Conservation (phyloP, 2,888 invertebrate genomes). For the Polymixis lichenea region DNA sequence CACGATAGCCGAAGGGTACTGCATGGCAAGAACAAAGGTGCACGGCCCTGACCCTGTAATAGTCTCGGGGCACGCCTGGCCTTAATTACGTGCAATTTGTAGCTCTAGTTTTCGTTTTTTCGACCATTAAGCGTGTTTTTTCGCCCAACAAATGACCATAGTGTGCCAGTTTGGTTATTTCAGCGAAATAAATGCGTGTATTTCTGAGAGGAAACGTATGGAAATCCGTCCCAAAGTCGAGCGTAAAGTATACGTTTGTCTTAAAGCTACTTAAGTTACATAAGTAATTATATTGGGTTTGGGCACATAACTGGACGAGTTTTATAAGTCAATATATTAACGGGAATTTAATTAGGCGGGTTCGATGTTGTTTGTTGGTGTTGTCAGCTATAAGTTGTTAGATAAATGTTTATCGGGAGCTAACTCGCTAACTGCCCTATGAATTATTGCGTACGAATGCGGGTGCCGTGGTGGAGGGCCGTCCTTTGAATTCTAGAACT, state of each 20-base stretch:
- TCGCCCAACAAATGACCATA: constrained; percentile 20
- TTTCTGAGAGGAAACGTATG: constrained; percentile 25
- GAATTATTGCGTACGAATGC: constrained; percentile 2
- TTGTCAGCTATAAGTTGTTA: constrained; percentile 32
- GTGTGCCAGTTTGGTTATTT: constrained; percentile 31
- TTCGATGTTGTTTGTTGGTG: constrained; percentile 39
- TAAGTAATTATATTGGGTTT: constrained; percentile 47
- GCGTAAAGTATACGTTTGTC: constrained; percentile 56
- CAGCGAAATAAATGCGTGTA: constrained; percentile 35
- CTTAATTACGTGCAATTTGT: constrained; percentile 69
- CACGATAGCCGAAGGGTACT: constrained; percentile 72
- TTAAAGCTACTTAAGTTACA: constrained; percentile 39
- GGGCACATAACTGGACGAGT: constrained; percentile 50
- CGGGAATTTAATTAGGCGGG: constrained; percentile 52
- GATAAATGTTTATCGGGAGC: constrained; percentile 37
- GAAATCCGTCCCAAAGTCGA: constrained; percentile 30
- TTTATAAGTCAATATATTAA: constrained; percentile 61
- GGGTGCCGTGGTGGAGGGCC: too few species aligned
- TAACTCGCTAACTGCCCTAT: constrained; percentile 2
- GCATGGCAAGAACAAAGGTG: constrained; percentile 69
- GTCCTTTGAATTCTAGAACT: neutral
- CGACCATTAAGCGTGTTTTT: constrained; percentile 48
- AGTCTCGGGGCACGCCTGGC: constrained; percentile 56
- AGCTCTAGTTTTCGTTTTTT: constrained; percentile 56
- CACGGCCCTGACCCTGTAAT: constrained; percentile 72